Base-by-base conservation (phyloP, 2,113 vertebrate species). In the Sceloporus undulatus region DNA sequence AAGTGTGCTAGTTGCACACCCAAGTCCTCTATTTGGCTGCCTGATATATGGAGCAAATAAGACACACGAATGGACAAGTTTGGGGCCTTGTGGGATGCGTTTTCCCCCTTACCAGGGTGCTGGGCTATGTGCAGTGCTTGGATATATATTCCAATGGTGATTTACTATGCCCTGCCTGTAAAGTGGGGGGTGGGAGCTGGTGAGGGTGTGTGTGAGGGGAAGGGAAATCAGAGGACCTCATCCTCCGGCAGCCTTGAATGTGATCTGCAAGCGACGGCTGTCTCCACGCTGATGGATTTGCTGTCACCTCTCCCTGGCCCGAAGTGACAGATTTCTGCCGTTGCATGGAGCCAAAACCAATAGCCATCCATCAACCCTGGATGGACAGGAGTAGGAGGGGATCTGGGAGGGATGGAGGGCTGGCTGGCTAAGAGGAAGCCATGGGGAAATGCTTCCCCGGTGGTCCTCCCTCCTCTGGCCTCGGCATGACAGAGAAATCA, bases 211-310 rank as follows among this genome's bases (percentile, higher is more conserved):
- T 81, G 91, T 76, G 13, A 0, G 92, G 82, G 16, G 23, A 52
- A 78, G 59, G 56, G 5, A 85, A 48, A 74, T 42, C 70, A 85
- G 91, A 86, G 68, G 91, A 81, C 83, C 83, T 71, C 91, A 92
- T 88, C 92, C 90, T 92, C 92, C 88, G 65, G 91, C 66, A 91
- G 95, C 95, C 94, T 95, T 94, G 94, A 89, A 91, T 93, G 93
- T 93, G 85, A 78, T 92, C 87, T 88, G 88, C 89, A 83, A 94
- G 92, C 23, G 81, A 93, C 80, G 25, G 94, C 93, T 93, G 94
- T 95, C 95, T 91, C 92, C 71, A 0, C 1, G 76, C 95, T 95
- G 95, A 96, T 96, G 93, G 94, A 96, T 96, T 94, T 95, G 94
- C 95, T 96, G 95, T 95, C 95, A 91, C 94, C 85, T 93, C 90